Percentiles rank a stretch among this genome's conserved stretches.
Conservation (phyloP, 2,888 invertebrate species). For the Thysanoteuthis rhombus region DNA sequence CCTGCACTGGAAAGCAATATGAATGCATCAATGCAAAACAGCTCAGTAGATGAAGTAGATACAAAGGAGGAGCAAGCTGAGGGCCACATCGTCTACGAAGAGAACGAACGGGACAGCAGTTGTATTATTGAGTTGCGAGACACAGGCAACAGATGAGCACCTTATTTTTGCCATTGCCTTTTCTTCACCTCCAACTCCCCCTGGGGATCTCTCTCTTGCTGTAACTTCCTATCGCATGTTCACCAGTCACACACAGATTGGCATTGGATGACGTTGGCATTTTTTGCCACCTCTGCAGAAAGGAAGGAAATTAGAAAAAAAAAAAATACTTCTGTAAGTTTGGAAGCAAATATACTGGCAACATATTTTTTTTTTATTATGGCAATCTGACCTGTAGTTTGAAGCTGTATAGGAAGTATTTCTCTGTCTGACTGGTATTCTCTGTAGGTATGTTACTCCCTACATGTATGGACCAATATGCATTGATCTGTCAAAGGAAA, state of each 20-base stretch:
- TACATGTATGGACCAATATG: background rate
- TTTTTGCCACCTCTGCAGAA: background rate
- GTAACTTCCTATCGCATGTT: background rate
- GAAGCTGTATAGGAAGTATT: background rate
- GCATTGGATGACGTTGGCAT: background rate
- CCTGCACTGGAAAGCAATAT: constrained; percentile 31
- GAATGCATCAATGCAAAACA: constrained; percentile 31
- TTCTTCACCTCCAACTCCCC: background rate
- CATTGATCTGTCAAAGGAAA: background rate
- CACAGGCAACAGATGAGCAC: constrained; percentile 16
- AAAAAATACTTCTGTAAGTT: background rate
- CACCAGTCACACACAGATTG: background rate
- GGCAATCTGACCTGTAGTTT: no score
- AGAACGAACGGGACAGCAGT: constrained; percentile 47
- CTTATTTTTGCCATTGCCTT: background rate
- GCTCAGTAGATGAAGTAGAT: constrained; percentile 38
- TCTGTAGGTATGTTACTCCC: background rate
- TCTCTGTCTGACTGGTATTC: background rate
- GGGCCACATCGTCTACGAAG: constrained; percentile 46
- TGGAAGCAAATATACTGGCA: background rate
- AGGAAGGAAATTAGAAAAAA: background rate
- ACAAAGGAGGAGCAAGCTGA: constrained; percentile 32
- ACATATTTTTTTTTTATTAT: background rate
- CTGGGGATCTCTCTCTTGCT: background rate
- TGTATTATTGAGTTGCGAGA: constrained; percentile 40